Evolutionary conservation across 2,888 invertebrate species (phyloP).

Genomic region (Eledona agricola): DNA sequence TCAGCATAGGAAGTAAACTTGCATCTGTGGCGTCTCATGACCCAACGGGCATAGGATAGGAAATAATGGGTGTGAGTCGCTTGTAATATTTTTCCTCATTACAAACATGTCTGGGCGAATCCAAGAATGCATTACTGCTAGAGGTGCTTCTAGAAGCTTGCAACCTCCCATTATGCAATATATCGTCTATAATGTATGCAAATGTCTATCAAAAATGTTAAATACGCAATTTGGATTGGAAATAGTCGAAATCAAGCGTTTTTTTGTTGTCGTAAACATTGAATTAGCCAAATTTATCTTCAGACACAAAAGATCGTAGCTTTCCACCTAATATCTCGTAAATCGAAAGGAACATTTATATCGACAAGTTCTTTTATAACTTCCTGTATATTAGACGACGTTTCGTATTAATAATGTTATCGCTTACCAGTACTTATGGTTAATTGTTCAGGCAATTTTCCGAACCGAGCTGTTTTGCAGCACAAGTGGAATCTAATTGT

Average conservation of each 20-base stretch:
- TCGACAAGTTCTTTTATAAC: too few species aligned
- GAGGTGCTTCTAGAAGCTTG: conserved; percentile 34
- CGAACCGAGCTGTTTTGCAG: neutral
- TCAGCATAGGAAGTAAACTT: too few species aligned
- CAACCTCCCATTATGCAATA: conserved; percentile 43
- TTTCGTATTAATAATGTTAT: too few species aligned
- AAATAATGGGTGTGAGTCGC: too few species aligned
- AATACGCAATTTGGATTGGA: conserved; percentile 35
- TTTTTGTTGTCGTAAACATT: conserved; percentile 34
- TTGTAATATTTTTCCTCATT: too few species aligned
- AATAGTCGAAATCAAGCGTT: conserved; percentile 32
- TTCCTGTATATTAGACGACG: too few species aligned
- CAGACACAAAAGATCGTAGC: conserved; percentile 1
- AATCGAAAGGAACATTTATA: too few species aligned
- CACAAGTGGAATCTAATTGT: conserved; percentile 4
- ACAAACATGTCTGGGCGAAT: too few species aligned
- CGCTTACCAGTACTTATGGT: too few species aligned
- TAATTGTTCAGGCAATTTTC: neutral
- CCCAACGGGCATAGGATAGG: too few species aligned
- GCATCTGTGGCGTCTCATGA: too few species aligned
- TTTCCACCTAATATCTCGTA: neutral
- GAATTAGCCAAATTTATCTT: conserved; percentile 15
- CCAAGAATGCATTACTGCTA: too few species aligned
- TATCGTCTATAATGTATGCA: conserved; percentile 41
- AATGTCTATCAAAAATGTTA: conserved; percentile 36